Conservation (phyloP, 2,888 invertebrate genomes). For the Eupeodes luniger region DNA sequence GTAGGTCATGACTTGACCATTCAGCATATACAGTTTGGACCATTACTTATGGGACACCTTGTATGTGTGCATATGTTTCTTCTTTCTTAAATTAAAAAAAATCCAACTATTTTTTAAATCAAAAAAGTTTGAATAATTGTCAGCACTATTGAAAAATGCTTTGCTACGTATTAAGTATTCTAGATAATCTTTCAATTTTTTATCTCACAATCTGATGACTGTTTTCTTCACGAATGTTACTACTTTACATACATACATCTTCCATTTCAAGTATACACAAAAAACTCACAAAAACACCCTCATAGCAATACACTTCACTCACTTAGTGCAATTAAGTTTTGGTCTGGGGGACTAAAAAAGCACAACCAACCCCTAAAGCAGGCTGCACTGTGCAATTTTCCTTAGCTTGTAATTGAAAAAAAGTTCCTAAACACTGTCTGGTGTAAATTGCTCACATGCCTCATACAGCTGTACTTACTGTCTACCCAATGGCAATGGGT, state of each 20-base stretch:
- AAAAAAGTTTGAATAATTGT: no score
- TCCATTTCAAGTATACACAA: conserved; percentile 29
- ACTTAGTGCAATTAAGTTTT: conserved; percentile 75
- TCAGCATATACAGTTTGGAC: no score
- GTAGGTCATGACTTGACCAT: no score
- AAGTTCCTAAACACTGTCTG: conserved; percentile 20
- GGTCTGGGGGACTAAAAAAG: conserved; percentile 53
- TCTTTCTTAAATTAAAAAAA: no score
- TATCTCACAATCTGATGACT: conserved; percentile 19
- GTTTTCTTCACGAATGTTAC: conserved; percentile 9
- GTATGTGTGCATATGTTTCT: no score
- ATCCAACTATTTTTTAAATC: no score
- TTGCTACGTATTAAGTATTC: no score
- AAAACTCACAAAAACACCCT: conserved; percentile 31
- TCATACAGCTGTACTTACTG: conserved; percentile 20
- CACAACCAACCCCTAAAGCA: conserved; percentile 16
- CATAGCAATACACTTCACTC: conserved; percentile 68
- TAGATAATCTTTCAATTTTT: not conserved
- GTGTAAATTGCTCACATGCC: conserved; percentile 59
- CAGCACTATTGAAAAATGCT: no score
- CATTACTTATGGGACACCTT: no score
- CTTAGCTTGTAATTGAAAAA: conserved; percentile 24
- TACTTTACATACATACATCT: conserved; percentile 56
- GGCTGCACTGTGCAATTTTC: conserved; percentile 12
- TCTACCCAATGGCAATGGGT: conserved; percentile 54